phyloP scores from a whole-genome alignment of 1,140 invertebrate genomes.

The Tenebrio molitor region DNA sequence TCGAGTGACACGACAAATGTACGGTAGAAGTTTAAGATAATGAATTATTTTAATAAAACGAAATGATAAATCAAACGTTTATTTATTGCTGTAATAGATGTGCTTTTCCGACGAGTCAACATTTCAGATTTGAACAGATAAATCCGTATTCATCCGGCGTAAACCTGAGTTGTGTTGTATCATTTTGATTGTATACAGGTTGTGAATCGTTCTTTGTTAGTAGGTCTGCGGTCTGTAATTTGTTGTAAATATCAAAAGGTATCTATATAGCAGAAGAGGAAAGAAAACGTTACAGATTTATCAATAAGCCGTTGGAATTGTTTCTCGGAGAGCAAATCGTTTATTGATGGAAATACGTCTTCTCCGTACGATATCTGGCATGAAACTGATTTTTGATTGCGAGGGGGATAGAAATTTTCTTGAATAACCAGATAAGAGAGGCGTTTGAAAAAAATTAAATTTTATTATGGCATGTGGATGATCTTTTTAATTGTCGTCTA shows the following conservation, averaged over 20 bases:
- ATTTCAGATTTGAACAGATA: conserved; percentile 25
- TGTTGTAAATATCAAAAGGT: conserved; percentile 16
- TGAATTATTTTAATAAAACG: no score
- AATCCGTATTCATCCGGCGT: conserved; percentile 29
- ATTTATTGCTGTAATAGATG: not conserved
- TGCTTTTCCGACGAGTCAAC: conserved; percentile 15
- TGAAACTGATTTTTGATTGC: no score
- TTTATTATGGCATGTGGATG: conserved; percentile 20
- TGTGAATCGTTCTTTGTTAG: conserved; percentile 20
- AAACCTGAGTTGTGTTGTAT: conserved; percentile 25
- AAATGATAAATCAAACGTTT: conserved; percentile 12
- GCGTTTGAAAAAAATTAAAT: conserved; percentile 23
- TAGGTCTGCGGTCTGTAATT: conserved; percentile 17
- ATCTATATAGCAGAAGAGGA: not conserved
- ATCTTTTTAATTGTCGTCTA: conserved; percentile 39
- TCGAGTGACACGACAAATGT: no score
- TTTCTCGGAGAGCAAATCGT: not conserved
- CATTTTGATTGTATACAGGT: conserved; percentile 31
- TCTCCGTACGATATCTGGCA: no score
- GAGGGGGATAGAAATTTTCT: not conserved
- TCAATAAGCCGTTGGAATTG: conserved; percentile 19
- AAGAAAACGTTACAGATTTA: conserved; percentile 13
- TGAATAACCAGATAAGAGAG: not conserved
- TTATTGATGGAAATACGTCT: no score
- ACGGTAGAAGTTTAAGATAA: no score